Evolutionary conservation across 2,797 vertebrate genomes (phyloP), one percentile per base, ranked within the genome.

Genomic region (Amazonetta brasiliensis): DNA sequence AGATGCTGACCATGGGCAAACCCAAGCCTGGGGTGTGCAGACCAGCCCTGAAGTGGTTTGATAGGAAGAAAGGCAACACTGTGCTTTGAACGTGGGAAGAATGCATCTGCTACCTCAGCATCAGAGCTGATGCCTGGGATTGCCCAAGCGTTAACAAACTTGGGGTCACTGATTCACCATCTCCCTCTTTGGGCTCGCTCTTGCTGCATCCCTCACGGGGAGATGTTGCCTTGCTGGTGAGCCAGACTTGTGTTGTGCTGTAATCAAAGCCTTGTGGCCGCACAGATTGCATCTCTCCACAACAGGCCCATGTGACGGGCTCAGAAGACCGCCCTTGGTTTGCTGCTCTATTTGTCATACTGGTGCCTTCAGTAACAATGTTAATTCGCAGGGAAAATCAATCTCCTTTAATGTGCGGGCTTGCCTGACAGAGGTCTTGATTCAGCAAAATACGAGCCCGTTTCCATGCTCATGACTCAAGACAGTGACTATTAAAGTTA

Each of bases 271-370:
- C 26, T 43, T 20, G 41, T 64, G 80, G 64, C 35, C 64, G 9
- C 63, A 60, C 0, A 0, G 33, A 64, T 64, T 71, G 28, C 0
- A 0, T 74, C 69, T 79, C 17, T 52, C 41, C n/a, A 31, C 46
- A 44, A 33, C 21, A 84, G n/a, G 12, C 4, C 12, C 3, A 0
- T 22, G 64, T n/a, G 54, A 76, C 3, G 39, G 39, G 55, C 76
- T 9, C 9, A 39, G 28, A 43, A 82, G 63, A 80, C 4, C 1
- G 2, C 6, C 68, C 60, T 52, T 67, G 35, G 48, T 77, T 63
- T 91, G 77, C 46, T 33, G 31, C 35, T 91, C 37, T 25, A 0
- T 88, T 73, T 82, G 58, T 77, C 85, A 60, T 2, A 58, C n/a
- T 3, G 9, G 23, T 55, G 60, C n/a, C 81, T 94, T 64, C 81